Evolutionary conservation across 2,113 vertebrate species (phyloP), one percentile per base, ranked within the genome.

Genomic region (Bujurquina vittata): DNA sequence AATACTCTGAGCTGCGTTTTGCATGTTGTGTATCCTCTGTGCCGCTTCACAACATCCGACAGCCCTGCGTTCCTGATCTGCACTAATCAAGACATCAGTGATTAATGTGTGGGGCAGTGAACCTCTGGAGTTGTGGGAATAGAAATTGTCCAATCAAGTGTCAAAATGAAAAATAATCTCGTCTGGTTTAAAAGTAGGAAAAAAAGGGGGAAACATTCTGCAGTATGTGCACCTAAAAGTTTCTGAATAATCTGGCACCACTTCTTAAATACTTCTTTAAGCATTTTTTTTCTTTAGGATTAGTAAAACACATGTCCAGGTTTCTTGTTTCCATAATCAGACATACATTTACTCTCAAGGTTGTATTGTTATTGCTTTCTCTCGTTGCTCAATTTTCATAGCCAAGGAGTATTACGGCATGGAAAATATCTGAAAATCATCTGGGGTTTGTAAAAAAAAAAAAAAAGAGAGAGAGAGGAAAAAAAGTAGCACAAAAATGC

Each of bases 341-440:
- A 85, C 65, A 43, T 56, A 43, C 20, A 8, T 67, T 81, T 76
- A 85, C 67, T 58, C 54, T 78, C 18, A 79, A 20, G 79, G 76
- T 69, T 84, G 62, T 62, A 67, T 80, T 87, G 58, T 69, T 62
- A 77, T 72, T 61, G 35, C 62, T 80, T 52, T 78, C 60, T 86
- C 63, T 55, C 61, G 59, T 77, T 86, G 62, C 84, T 84, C 69
- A 35, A 62, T 75, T 90, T 88, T 80, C 46, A 49, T 82, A 84
- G 81, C 79, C 83, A 84, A 78, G 52, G 72, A 83, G 80, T 85
- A 89, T 95, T 93, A 91, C 93, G 88, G 85, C 84, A 94, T 93
- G 94, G 91, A 94, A 94, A 95, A 91, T 93, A 84, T 91, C 76
- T 89, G 84, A 93, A 86, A 91, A 91, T 92, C 93, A 93, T 95